Conservation (phyloP, 2,888 invertebrate genomes). For the Cylindroiulus punctatus region DNA sequence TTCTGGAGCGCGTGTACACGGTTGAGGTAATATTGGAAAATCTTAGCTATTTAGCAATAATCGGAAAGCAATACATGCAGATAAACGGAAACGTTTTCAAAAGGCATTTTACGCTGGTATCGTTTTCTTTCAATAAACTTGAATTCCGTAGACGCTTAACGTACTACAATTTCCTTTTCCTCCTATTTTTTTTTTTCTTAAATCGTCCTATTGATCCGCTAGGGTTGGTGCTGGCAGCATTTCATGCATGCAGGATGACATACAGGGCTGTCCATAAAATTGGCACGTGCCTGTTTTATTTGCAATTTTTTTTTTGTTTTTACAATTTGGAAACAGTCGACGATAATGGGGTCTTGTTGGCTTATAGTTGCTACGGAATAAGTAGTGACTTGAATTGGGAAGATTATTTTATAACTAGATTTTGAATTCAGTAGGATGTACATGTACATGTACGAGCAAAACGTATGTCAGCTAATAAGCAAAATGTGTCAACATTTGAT, state of each 20-base stretch:
- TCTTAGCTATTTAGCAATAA: constrained; percentile 47
- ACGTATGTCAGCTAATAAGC: no score
- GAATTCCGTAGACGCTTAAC: constrained; percentile 35
- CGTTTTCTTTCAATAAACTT: constrained; percentile 39
- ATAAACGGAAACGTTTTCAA: constrained; percentile 26
- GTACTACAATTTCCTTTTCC: constrained; percentile 45
- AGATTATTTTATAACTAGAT: no score
- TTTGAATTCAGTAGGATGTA: no score
- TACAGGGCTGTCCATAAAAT: neutral
- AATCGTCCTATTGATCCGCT: constrained; percentile 1
- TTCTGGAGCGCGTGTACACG: neutral
- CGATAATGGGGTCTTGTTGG: no score
- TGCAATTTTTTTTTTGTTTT: no score
- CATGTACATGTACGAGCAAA: no score
- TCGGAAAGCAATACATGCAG: constrained; percentile 47
- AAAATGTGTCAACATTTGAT: no score
- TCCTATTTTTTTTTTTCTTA: neutral
- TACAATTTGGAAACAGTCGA: no score
- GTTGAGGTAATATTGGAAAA: constrained; percentile 40
- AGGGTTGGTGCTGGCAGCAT: neutral
- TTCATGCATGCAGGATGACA: neutral
- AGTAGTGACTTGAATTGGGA: no score
- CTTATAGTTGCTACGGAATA: no score
- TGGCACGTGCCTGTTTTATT: no score
- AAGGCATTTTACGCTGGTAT: constrained; percentile 42